These are phyloP conservation scores for Helicolenus hilgendorfi DNA, from an alignment of 2,797 vertebrate species.

Conservation along the genomic window DNA sequence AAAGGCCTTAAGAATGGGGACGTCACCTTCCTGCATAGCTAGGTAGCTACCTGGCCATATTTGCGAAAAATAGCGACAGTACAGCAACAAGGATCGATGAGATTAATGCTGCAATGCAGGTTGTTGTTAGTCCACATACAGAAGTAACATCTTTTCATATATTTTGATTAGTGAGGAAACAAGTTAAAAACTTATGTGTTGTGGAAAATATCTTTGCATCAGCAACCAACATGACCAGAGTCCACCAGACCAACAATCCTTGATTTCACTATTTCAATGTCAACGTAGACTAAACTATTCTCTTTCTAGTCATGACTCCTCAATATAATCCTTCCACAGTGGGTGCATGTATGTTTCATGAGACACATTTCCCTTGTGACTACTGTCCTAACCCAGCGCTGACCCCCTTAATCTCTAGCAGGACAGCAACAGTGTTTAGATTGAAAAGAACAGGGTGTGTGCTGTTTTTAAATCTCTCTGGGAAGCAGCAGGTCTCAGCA, in stretches of 20 bases:
- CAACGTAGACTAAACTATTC: neutral
- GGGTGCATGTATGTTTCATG: neutral
- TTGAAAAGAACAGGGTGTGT: neutral
- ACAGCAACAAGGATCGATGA: neutral
- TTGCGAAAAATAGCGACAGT: neutral
- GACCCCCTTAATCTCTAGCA: constrained; percentile 22
- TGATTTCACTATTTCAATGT: neutral
- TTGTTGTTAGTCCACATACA: neutral
- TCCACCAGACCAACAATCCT: neutral
- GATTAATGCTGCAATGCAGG: neutral
- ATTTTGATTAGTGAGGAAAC: neutral
- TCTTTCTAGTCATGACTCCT: neutral
- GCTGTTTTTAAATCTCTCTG: constrained; percentile 11
- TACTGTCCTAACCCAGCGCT: neutral
- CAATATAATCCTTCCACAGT: neutral
- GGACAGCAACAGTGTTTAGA: constrained; percentile 14
- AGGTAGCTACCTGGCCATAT: neutral
- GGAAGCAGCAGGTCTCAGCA: constrained; percentile 19
- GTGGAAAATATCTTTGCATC: neutral
- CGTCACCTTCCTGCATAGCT: neutral
- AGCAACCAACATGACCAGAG: neutral
- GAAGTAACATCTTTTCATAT: neutral
- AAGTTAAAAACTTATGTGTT: neutral
- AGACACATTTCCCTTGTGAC: neutral
- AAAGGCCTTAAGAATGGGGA: too few relatives aligned